Conservation (phyloP, 1,140 invertebrate genomes). For the Agrilus planipennis region DNA sequence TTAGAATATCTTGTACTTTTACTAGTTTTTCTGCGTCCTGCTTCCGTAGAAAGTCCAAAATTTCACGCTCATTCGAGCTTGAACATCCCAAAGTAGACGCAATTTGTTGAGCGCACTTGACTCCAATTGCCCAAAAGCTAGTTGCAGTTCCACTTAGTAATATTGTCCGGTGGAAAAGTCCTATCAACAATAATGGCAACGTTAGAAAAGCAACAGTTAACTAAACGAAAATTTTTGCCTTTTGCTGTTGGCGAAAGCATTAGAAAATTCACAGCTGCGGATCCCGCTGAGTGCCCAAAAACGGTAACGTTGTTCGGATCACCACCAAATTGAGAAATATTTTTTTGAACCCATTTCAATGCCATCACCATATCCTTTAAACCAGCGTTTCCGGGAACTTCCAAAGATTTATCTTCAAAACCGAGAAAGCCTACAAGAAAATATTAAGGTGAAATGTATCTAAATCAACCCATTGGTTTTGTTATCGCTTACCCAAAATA, state of each 20-base stretch:
- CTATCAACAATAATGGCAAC: conserved; percentile 5
- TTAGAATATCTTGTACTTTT: too few relatives aligned
- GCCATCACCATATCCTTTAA: conserved; percentile 4
- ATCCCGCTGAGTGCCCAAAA: conserved; percentile 3
- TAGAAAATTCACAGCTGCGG: background rate
- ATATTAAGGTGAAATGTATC: background rate
- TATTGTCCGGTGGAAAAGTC: conserved; percentile 16
- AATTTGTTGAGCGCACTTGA: conserved; percentile 12
- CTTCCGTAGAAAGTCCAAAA: too few relatives aligned
- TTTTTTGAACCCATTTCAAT: conserved; percentile 1
- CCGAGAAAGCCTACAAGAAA: conserved; percentile 4
- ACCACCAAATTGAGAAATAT: conserved; percentile 2
- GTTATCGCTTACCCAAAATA: conserved; percentile 1
- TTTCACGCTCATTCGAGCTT: too few relatives aligned
- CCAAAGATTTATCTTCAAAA: conserved; percentile 3
- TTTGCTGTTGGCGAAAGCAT: conserved; percentile 1
- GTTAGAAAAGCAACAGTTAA: background rate
- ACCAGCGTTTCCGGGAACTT: conserved; percentile 2
- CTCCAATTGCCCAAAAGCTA: conserved; percentile 16
- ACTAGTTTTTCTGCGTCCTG: too few relatives aligned
- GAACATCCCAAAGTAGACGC: too few relatives aligned
- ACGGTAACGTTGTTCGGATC: background rate
- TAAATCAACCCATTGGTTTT: background rate
- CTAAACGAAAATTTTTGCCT: background rate
- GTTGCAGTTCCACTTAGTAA: conserved; percentile 20